Evolutionary conservation across 2,888 invertebrate species (phyloP), one percentile per base, ranked within the genome.

Genomic region (Aplocera efformata): DNA sequence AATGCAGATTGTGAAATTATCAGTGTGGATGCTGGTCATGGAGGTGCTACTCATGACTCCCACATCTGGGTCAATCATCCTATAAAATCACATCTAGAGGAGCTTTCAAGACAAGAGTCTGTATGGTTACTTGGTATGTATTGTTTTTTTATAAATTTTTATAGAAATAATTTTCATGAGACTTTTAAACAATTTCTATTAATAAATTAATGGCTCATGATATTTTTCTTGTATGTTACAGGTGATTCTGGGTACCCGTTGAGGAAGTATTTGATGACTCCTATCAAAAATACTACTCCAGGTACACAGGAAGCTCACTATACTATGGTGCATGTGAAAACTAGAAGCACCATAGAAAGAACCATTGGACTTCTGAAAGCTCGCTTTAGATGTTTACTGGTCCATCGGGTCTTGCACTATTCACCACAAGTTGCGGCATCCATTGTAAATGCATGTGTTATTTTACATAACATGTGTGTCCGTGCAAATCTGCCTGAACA

Each of bases 341-440:
- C 32, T 17, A 40, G 42, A 7, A 42, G 38, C 10, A 31, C 17
- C 7, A 34, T 49, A 10, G 35, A 42, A 21, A 26, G 39, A 6
- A 34, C 37, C 7, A 48, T 44, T 11, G 39, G 48, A 7, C 32
- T 45, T 7, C n/a, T n/a, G n/a, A 45, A 36, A 20, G 32, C 35
- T 7, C 31, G 32, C 7, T 45, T 39, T 22, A 27, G 39, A 13
- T 39, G 39, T 9, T 29, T 40, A 7, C 24, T 40, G 10, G 33
- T 30, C 10, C 37, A 24, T 23, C 36, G 40, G 31, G 27, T 35
- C 4, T n/a, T 48, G 8, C 43, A 43, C 13, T 43, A 48, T 17
- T 1, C 25, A 4, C 48, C 42, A 17, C 10, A 30, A 5, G 21
- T 29, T n/a, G 42, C 42, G 11, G 42, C 25, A 8, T 35, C 34